phyloP scores from a whole-genome alignment of 2,797 vertebrate species.

The Centroberyx gerrardi region DNA sequence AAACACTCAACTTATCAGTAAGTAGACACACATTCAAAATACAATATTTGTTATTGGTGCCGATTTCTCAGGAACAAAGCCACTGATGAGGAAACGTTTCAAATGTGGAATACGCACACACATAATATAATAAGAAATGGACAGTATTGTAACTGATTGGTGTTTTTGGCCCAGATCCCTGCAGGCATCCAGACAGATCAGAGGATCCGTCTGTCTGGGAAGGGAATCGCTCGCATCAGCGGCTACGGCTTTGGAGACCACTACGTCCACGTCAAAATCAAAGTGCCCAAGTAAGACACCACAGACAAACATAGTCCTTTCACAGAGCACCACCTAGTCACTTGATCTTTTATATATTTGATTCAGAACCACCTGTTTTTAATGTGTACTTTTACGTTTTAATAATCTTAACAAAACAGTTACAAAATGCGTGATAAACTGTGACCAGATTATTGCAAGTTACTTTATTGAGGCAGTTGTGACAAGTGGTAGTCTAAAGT shows the following conservation, averaged over 20 bases:
- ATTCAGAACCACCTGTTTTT: neutral
- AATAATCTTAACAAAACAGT: too few species aligned
- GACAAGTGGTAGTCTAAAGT: too few species aligned
- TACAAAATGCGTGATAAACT: too few species aligned
- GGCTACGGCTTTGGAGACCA: constrained; percentile 96
- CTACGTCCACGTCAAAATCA: constrained; percentile 96
- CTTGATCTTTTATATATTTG: neutral
- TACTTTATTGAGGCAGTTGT: too few species aligned
- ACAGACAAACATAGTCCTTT: neutral
- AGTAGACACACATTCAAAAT: constrained; percentile 52
- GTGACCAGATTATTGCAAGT: too few species aligned
- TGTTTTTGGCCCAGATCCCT: constrained; percentile 86
- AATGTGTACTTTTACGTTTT: too few species aligned
- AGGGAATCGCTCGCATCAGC: constrained; percentile 94
- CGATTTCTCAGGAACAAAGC: neutral
- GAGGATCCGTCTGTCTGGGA: constrained; percentile 92
- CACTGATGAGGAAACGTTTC: neutral
- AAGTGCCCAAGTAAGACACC: constrained; percentile 92
- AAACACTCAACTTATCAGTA: constrained; percentile 92
- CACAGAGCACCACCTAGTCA: neutral
- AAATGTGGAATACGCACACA: neutral
- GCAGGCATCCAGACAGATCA: constrained; percentile 95
- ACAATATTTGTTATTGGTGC: neutral
- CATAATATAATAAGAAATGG: neutral
- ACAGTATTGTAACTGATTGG: neutral